phyloP scores from a whole-genome alignment of 2,888 invertebrate species.

The Gisinianus flammeolus region DNA sequence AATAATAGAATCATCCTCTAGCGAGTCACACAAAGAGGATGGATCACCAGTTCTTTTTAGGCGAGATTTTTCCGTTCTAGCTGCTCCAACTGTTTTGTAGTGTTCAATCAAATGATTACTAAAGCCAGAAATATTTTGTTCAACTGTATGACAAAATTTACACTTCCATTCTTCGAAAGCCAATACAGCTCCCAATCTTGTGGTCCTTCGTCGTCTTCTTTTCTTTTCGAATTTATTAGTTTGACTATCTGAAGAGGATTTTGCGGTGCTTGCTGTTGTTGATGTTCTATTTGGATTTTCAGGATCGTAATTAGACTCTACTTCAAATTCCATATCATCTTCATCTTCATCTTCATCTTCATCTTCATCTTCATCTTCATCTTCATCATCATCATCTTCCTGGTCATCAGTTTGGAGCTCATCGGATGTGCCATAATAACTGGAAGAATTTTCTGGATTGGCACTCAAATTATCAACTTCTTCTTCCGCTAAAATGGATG shows the following conservation, averaged over 20 bases:
- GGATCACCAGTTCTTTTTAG: neutral
- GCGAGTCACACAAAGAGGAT: neutral
- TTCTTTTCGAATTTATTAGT: neutral
- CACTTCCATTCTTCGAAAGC: conserved; percentile 47
- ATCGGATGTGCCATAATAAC: too few relatives aligned
- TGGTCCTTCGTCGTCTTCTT: neutral
- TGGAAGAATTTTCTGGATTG: neutral
- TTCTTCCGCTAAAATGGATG: conserved; percentile 24
- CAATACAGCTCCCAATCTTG: conserved; percentile 39
- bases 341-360: neutral
- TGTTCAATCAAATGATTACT: conserved; percentile 47
- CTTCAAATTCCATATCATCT: neutral
- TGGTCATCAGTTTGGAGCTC: neutral
- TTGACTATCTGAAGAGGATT: neutral
- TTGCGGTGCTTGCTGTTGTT: neutral
- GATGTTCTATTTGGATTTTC: neutral
- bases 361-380: neutral
- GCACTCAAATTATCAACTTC: neutral
- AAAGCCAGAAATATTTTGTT: conserved; percentile 28
- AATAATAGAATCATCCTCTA: neutral
- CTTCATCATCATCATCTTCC: neutral
- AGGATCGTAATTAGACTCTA: neutral
- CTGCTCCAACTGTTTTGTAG: conserved; percentile 49
- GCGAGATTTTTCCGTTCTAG: conserved; percentile 46
- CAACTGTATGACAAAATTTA: conserved; percentile 47